Base-by-base conservation (phyloP, 2,888 invertebrate species). In the Timema cristinae region DNA sequence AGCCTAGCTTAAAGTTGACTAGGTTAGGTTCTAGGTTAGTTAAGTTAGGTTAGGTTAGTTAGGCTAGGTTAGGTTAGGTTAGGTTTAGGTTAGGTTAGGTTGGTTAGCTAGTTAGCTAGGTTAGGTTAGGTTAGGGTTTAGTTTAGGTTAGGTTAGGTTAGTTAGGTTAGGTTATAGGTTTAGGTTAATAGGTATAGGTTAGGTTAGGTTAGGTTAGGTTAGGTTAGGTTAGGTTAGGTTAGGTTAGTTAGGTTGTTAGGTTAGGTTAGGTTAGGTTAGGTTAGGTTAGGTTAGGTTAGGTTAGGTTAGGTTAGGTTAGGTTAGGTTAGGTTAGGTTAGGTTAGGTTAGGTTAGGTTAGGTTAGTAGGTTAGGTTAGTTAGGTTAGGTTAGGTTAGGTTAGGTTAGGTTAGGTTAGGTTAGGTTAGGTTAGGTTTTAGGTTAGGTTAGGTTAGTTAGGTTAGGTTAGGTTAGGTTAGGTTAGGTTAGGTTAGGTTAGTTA, bases 341-440 rank as follows among this genome's bases (percentile, higher is more conserved):
- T 32, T 32, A 32, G 32, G 32, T 32, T 32, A 32, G 32, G 32
- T 32, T 32, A n/a, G 32, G 32, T 32, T 32, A 32, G 32, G 32
- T 32, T 32, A 32, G 32, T 32, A n/a, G n/a, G n/a, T n/a, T 32
- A 32, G 32, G 32, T 32, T 32, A 79, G 79, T 79, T 78, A 78
- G 80, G 77, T 76, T 69, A 72, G 76, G 77, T 77, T 75, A 78
- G 77, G 79, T 79, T 78, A 78, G 79, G 78, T 79, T 79, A 76
- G 78, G 76, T 79, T 77, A 75, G 77, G 76, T 77, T 77, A 72
- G 77, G 76, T 76, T 71, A 72, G 76, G 76, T 77, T 73, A 71
- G 76, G 76, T 77, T 32, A 32, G 32, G 32, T 32, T 32, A 32
- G 32, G 32, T 32, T 32, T 32, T 32, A 32, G 32, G 32, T 32